Conservation (phyloP, 64 coral and sea anemone species). For the Trachythela sp. region DNA sequence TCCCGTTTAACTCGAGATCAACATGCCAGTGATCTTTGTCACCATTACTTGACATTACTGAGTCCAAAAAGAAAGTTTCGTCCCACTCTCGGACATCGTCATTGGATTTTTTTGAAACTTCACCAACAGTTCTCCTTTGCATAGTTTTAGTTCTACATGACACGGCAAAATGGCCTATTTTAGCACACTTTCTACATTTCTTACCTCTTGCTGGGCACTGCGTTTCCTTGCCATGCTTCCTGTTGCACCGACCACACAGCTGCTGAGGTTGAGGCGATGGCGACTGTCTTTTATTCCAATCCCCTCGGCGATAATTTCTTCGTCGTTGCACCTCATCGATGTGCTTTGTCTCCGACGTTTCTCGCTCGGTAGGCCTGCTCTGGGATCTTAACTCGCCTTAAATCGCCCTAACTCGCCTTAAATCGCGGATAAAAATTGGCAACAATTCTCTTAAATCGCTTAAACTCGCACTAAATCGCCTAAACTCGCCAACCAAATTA, state of each 20-base stretch:
- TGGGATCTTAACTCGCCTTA: too few relatives aligned
- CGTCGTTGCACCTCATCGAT: not conserved
- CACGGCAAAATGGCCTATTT: not conserved
- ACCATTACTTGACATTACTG: not conserved
- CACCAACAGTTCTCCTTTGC: not conserved
- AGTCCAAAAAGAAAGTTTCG: not conserved
- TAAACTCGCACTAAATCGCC: too few relatives aligned
- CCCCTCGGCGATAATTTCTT: not conserved
- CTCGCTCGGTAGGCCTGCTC: too few relatives aligned
- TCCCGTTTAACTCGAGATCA: not conserved
- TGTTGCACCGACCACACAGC: not conserved
- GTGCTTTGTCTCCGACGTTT: not conserved
- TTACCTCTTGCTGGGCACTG: not conserved
- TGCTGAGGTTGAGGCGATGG: not conserved
- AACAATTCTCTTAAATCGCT: too few relatives aligned
- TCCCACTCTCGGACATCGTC: not conserved
- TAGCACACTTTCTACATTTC: not conserved
- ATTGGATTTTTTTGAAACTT: not conserved
- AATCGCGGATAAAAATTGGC: too few relatives aligned
- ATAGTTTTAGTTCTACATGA: not conserved
- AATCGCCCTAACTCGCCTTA: too few relatives aligned
- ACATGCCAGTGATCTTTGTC: not conserved
- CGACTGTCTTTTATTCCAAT: not conserved
- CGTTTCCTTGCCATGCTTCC: not conserved
- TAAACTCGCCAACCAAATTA: too few relatives aligned